Base-by-base conservation (phyloP, 2,797 vertebrate species). In the Tapera naevia region DNA sequence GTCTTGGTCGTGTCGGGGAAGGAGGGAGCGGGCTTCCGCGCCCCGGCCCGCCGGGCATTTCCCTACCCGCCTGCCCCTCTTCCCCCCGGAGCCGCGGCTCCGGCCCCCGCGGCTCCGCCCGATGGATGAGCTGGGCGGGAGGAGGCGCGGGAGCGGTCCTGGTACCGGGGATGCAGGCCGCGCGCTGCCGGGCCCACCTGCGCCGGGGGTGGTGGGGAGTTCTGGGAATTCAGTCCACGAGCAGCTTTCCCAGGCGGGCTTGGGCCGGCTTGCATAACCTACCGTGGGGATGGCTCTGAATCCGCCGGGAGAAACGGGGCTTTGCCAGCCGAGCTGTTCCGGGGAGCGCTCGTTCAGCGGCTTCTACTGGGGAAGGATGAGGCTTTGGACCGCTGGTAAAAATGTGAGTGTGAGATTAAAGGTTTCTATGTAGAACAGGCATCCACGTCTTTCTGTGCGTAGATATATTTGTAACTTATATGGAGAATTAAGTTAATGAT, bases 391-490 rank as follows among this genome's bases (percentile, higher is more conserved):
- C n/a, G 2, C 21, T 13, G 6, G 18, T 16, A 67, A 33, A 65
- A 69, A 61, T 2, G 1, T 0, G 50, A 39, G 39, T 1, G 1
- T 0, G 62, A 43, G 39, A 17, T n/a, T 12, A 28, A 41, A 56
- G 13, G 25, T 24, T n/a, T 27, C 9, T 2, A 4, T 9, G 35
- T 25, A 46, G 18, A 45, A 21, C 0, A 0, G 5, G 16, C 3
- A 1, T n/a, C 53, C 13, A 56, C 9, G 1, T 28, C 62, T 57
- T 70, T 27, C 13, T 0, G 0, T 9, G 7, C 13, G 28, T 6
- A 22, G 46, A 8, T 22, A 4, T 7, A 37, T 53, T 50, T 28
- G 61, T 56, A 4, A n/a, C 12, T 14, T 6, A 3, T 0, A 1
- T 8, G 3, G 43, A 33, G 28, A 4, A 37, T 17, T 27, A 25